Evolutionary conservation across 2,113 vertebrate species (phyloP).

Genomic region (human): DNA sequence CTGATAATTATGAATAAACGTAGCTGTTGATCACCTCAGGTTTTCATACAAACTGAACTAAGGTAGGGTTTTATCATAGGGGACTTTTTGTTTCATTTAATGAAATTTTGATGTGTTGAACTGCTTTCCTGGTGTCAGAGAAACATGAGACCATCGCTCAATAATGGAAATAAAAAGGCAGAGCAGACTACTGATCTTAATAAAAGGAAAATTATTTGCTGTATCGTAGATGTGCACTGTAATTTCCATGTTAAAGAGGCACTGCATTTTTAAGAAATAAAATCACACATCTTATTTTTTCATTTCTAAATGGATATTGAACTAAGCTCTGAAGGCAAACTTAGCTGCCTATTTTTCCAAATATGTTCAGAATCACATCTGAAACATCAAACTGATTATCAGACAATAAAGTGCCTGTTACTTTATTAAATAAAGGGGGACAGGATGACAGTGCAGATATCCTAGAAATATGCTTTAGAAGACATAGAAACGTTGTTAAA

Average conservation of each 20-base stretch:
- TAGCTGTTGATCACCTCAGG: background rate
- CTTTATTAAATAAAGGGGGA: background rate
- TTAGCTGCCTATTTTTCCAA: background rate
- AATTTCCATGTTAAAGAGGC: background rate
- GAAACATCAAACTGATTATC: background rate
- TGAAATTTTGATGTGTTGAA: conserved; percentile 22
- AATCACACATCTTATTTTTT: conserved; percentile 40
- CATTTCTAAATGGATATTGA: conserved; percentile 8
- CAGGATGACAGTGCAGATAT: background rate
- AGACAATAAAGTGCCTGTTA: background rate
- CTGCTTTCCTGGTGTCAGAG: background rate
- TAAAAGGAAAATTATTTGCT: background rate
- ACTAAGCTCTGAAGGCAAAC: background rate
- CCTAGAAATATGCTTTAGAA: background rate
- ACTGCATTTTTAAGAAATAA: conserved; percentile 13
- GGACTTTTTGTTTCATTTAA: conserved; percentile 17
- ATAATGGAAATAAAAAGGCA: conserved; percentile 9
- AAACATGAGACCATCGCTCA: background rate
- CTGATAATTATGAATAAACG: conserved; percentile 30
- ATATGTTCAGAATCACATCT: conserved; percentile 20
- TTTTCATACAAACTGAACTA: conserved; percentile 48
- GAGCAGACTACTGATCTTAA: background rate
- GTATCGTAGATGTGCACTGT: background rate
- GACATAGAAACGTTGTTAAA: background rate
- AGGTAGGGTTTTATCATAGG: background rate